Base-by-base conservation (phyloP, 2,113 vertebrate genomes). In the Cottus gobio region DNA sequence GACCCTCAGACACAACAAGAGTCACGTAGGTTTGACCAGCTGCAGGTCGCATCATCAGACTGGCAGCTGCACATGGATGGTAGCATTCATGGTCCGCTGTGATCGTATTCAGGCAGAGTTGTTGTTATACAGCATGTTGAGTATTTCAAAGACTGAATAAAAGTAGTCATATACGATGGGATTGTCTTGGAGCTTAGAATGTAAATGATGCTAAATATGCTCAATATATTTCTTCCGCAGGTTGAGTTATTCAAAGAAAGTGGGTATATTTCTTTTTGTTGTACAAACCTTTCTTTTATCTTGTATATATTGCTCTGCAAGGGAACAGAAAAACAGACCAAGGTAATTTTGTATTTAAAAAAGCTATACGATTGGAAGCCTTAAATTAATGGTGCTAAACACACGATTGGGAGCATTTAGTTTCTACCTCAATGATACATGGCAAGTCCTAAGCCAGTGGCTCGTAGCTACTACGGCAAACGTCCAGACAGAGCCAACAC, bases 11-110 rank as follows among this genome's bases (percentile, higher is more conserved):
- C 87, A 82, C 79, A 90, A 85, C 77, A 88, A 75, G 77, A 86
- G 89, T 86, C 91, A 93, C 66, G 63, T 90, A 90, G 85, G 63
- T 75, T 74, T 79, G 5, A 71, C 62, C 46, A 63, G 63, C 54
- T 68, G 31, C 71, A 65, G 48, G 72, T 84, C 78, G 74, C 86
- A 87, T 37, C 15, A 0, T 50, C 75, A 85, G 77, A 77, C 77
- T 57, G 68, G 58, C 77, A 70, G 61, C 58, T 42, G 5, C 64
- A 67, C 37, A 10, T 11, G 42, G 18, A 31, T 42, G 24, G 13
- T 44, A 64, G 48, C 6, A 0, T 50, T 48, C 16, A n/a, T 37
- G n/a, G 20, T 20, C 34, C 20, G 36, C 34, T 64, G 28, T 52
- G 13, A 85, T 42, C 80, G 18, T 64, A 57, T 64, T 73, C 37